A percentile compares a stretch with the other conserved stretches of the same genome.
Evolutionary conservation across 2,888 invertebrate genomes (phyloP).

Genomic region (Mycalesis mineus): DNA sequence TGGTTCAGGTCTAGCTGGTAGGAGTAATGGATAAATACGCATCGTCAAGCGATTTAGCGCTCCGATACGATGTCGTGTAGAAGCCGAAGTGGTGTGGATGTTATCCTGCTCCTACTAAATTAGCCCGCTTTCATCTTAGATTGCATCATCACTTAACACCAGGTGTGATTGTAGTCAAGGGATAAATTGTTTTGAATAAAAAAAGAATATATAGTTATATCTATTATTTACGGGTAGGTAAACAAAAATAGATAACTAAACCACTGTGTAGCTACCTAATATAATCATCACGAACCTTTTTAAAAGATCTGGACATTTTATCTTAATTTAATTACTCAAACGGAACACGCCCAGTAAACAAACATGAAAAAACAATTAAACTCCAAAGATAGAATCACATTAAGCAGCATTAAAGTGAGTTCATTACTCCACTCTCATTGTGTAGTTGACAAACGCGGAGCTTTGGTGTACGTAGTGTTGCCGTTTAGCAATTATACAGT

Average conservation of each 20-base stretch:
- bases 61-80: no score
- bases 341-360: not conserved
- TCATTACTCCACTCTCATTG: constrained; percentile 16
- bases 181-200: no score
- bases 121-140: no score
- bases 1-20: no score
- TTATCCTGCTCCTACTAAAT: no score
- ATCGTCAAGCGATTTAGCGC: no score
- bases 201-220: no score
- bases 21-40: no score
- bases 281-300: not conserved
- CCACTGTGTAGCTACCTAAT: not conserved
- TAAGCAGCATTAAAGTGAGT: constrained; percentile 13
- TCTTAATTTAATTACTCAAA: constrained; percentile 3
- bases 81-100: no score
- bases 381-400: constrained; percentile 15
- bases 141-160: no score
- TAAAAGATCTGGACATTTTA: not conserved
- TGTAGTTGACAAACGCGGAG: constrained; percentile 19
- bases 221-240: not conserved
- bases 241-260: not conserved
- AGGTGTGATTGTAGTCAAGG: no score
- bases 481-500: not conserved
- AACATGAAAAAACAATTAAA: constrained; percentile 13
- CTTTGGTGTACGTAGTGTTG: not conserved